Evolutionary conservation across 2,797 vertebrate species (phyloP).

Genomic region (Bradypodion pumilum): DNA sequence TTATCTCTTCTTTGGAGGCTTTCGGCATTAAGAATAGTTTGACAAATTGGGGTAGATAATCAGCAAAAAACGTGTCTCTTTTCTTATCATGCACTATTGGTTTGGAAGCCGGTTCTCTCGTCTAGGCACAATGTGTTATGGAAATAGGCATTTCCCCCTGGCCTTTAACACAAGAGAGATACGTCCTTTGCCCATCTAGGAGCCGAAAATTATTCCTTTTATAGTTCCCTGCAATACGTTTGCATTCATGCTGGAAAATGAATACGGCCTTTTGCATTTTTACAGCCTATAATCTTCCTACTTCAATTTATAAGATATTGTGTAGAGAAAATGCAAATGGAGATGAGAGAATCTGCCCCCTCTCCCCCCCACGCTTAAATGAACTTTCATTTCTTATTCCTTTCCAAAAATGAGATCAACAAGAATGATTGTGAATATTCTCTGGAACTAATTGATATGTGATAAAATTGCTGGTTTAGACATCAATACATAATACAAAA

Average conservation of each 20-base stretch:
- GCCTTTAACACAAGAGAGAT: neutral
- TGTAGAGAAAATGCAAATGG: neutral
- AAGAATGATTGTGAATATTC: neutral
- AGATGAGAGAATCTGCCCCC: neutral
- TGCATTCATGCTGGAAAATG: neutral
- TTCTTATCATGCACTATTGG: neutral
- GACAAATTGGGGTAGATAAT: neutral
- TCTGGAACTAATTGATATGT: neutral
- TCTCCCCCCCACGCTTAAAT: too few species aligned
- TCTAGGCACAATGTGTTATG: neutral
- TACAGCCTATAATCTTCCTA: neutral
- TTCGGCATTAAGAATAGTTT: neutral
- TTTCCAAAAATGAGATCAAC: neutral
- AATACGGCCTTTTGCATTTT: fast-evolving
- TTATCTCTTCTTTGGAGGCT: neutral
- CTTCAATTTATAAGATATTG: neutral
- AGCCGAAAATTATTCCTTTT: neutral
- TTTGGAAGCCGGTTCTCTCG: fast-evolving
- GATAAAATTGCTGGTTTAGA: neutral
- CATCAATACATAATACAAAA: too few species aligned
- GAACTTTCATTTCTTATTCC: fast-evolving
- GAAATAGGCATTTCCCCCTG: neutral
- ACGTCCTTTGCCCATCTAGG: neutral
- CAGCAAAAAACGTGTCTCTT: neutral
- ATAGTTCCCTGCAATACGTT: neutral